Conservation (phyloP, 2,888 invertebrate genomes). For the Blastobasis lacticolella region DNA sequence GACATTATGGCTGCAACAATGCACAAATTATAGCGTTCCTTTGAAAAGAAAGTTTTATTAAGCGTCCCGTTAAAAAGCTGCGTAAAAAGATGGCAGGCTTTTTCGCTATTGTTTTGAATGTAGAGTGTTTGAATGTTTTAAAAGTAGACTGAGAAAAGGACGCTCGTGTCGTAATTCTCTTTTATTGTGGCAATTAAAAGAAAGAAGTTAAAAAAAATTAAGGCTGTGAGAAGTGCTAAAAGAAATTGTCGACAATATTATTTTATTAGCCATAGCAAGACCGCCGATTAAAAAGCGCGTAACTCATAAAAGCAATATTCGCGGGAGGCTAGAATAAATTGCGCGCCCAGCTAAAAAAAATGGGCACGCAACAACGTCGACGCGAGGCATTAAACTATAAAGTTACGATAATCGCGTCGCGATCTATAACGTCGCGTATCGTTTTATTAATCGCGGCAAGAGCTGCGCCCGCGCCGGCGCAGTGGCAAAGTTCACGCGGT, state of each 20-base stretch:
- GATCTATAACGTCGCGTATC: conserved; percentile 63
- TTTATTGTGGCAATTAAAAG: too few relatives aligned
- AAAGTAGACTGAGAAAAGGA: too few relatives aligned
- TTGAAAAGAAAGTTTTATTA: conserved; percentile 4
- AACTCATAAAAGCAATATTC: neutral
- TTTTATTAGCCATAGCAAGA: neutral
- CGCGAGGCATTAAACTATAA: conserved; percentile 28
- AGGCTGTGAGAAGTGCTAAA: too few relatives aligned
- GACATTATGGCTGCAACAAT: conserved; percentile 1
- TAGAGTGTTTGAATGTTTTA: too few relatives aligned
- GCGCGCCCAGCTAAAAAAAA: conserved; percentile 15
- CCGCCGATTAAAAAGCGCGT: neutral
- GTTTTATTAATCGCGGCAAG: conserved; percentile 53
- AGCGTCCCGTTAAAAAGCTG: too few relatives aligned
- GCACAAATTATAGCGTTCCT: neutral
- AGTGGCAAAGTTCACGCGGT: conserved; percentile 68
- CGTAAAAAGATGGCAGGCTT: too few relatives aligned
- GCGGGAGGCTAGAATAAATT: conserved; percentile 15
- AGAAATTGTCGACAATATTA: too few relatives aligned
- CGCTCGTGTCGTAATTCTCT: too few relatives aligned
- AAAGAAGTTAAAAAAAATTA: too few relatives aligned
- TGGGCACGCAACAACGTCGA: conserved; percentile 19
- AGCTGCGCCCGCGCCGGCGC: conserved; percentile 35
- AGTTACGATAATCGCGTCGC: conserved; percentile 50
- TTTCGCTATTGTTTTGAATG: too few relatives aligned